Conservation (phyloP, 2,888 invertebrate genomes). For the Drosophila prostipennis region DNA sequence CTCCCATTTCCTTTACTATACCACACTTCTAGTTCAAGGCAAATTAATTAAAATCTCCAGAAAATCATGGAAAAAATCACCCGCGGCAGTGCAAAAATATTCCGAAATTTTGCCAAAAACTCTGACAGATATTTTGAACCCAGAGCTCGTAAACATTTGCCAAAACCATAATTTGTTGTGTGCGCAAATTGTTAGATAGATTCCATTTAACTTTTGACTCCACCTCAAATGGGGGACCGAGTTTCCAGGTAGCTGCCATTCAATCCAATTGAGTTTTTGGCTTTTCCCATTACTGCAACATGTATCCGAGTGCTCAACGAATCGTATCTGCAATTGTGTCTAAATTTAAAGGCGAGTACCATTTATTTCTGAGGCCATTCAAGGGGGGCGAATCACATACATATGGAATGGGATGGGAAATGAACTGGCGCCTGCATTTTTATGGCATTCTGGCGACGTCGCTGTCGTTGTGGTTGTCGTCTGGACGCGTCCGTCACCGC, state of each 20-base stretch:
- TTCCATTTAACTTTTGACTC: slow-evolving; percentile 53
- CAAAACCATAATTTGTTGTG: slow-evolving; percentile 27
- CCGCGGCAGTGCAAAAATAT: slow-evolving; percentile 29
- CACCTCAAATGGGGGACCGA: slow-evolving; percentile 12
- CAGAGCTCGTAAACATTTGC: slow-evolving; percentile 68
- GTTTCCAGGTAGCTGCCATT: slow-evolving; percentile 51
- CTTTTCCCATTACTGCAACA: slow-evolving; percentile 36
- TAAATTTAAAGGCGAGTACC: slow-evolving; percentile 69
- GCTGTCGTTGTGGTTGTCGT: slow-evolving; percentile 32
- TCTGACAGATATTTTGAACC: slow-evolving; percentile 60
- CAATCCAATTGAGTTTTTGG: slow-evolving; percentile 50
- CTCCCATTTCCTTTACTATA: not conserved
- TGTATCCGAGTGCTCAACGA: slow-evolving; percentile 36
- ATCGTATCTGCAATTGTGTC: slow-evolving; percentile 46
- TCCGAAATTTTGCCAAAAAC: slow-evolving; percentile 29
- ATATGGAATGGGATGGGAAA: not conserved
- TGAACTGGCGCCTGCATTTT: slow-evolving; percentile 66
- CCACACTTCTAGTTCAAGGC: not conserved
- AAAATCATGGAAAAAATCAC: slow-evolving; percentile 12
- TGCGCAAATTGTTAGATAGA: slow-evolving; percentile 45
- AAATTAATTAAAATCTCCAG: slow-evolving; percentile 35
- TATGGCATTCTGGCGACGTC: slow-evolving; percentile 60
- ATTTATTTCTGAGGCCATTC: slow-evolving; percentile 14
- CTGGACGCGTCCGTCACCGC: slow-evolving; percentile 68
- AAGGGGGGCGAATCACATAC: not conserved